Evolutionary conservation across 2,888 invertebrate genomes (phyloP).

Genomic region (Limenitis camilla): DNA sequence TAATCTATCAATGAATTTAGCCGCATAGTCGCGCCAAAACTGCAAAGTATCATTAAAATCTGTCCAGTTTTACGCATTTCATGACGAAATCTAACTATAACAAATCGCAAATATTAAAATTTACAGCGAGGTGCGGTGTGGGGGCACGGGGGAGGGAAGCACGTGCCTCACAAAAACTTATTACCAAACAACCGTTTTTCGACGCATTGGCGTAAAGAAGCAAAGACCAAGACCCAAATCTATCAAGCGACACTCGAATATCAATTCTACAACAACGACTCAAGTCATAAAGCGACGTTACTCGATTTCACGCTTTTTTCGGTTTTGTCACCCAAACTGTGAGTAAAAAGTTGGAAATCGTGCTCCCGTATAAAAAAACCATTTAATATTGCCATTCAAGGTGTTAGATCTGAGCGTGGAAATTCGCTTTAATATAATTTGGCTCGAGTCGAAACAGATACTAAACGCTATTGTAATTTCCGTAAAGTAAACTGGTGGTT

Average conservation of each 20-base stretch:
- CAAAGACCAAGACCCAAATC: slow-evolving; percentile 60
- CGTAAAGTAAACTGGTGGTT: background rate
- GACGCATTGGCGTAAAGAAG: slow-evolving; percentile 48
- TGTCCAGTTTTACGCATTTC: background rate
- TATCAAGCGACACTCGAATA: slow-evolving; percentile 27
- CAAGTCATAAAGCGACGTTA: slow-evolving; percentile 33
- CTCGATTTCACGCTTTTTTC: slow-evolving; percentile 29
- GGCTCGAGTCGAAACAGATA: slow-evolving; percentile 31
- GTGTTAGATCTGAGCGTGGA: slow-evolving; percentile 55
- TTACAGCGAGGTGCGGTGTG: slow-evolving; percentile 27
- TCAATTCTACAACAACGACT: slow-evolving; percentile 31
- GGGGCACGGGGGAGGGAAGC: slow-evolving; percentile 45
- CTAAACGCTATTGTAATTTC: slow-evolving; percentile 13
- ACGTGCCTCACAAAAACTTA: slow-evolving; percentile 53
- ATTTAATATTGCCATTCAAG: slow-evolving; percentile 69
- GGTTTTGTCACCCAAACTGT: slow-evolving; percentile 62
- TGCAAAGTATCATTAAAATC: slow-evolving; percentile 3
- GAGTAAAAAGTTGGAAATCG: slow-evolving; percentile 68
- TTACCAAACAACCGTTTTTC: slow-evolving; percentile 49
- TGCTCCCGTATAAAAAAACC: slow-evolving; percentile 54
- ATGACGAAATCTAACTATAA: background rate
- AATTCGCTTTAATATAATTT: slow-evolving; percentile 51
- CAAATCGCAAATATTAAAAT: slow-evolving; percentile 36
- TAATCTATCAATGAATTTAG: background rate
- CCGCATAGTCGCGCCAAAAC: background rate